Base-by-base conservation (phyloP, 1,140 invertebrate genomes). In the Gonioctena quinquepunctata region DNA sequence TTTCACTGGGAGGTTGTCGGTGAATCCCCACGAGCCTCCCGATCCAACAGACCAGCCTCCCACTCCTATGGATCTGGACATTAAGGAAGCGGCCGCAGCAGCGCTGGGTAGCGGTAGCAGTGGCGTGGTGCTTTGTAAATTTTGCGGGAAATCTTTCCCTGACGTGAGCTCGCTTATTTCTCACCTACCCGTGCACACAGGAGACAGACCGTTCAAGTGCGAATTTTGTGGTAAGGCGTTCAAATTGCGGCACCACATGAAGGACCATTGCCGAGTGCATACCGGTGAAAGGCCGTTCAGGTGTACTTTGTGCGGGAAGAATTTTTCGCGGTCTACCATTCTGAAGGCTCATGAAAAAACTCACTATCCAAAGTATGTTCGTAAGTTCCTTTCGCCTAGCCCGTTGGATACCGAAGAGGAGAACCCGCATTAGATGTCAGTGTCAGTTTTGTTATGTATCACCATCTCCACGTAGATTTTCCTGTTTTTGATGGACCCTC, bases 311-410 rank as follows among this genome's bases (percentile, higher is more conserved):
- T 96, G 95, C 83, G 93, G 93, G 59, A 96, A 96, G 83, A 94
- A 92, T 48, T 96, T 96, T 84, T 94, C 93, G 57, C 87, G 93
- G 70, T 94, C 92, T 62, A 95, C 94, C 60, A 95, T 95, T 83
- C 86, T 95, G 69, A 95, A 95, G 82, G 93, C 93, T 74, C 94
- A 96, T 84, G 93, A 95, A 84, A 95, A 96, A 85, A 95, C 94
- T 73, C 94, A 95, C 85, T 94, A 93, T 86, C 93, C 93, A 67
- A 95, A 95, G 85, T 94, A 94, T 83, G 91, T 93, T 76, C 87
- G 92, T 69, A 94, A 94, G 85, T 94, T 92, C 85, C 87, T 94
- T 48, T 94, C 93, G 73, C 92, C 93, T 71, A 93, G 91, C 80
- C 92, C 92, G 66, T 89, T 94, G 75, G 92, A 94, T 77, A 91